Conservation (phyloP, 2,797 vertebrate species). For the Nannoperca obscura region DNA sequence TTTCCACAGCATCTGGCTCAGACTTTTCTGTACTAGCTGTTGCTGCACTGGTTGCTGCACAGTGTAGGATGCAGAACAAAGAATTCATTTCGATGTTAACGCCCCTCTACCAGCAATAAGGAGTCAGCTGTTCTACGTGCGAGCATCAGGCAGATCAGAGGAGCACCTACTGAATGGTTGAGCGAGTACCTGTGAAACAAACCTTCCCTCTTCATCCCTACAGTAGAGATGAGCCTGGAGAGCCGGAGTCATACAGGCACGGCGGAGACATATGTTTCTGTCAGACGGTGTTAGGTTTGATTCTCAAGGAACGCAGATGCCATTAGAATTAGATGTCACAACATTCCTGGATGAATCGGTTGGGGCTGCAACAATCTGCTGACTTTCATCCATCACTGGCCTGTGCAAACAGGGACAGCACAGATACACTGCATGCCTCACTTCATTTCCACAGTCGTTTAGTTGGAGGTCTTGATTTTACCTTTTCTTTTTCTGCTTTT, state of each 20-base stretch:
- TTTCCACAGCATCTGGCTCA: neutral
- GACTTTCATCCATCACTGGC: conserved; percentile 79
- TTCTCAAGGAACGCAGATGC: conserved; percentile 69
- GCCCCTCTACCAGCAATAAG: neutral
- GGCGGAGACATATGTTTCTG: conserved; percentile 78
- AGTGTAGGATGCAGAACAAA: neutral
- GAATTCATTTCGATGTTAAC: neutral
- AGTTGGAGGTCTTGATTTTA: conserved; percentile 39
- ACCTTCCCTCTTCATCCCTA: conserved; percentile 39
- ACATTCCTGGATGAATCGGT: conserved; percentile 78
- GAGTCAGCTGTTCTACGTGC: conserved; percentile 11
- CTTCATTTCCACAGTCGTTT: conserved; percentile 50
- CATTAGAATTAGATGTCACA: conserved; percentile 82
- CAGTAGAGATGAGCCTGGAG: conserved; percentile 41
- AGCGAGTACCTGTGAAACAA: conserved; percentile 48
- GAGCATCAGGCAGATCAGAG: conserved; percentile 40
- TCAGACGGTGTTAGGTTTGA: conserved; percentile 74
- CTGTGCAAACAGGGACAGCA: conserved; percentile 53
- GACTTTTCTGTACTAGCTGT: neutral
- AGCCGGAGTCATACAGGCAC: conserved; percentile 65
- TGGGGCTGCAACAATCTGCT: conserved; percentile 77
- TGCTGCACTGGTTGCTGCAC: neutral
- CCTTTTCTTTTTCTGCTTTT: conserved; percentile 24
- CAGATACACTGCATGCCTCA: conserved; percentile 50
- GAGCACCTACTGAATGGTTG: conserved; percentile 3